These are phyloP conservation scores for Menura novaehollandiae DNA, from an alignment of 2,113 vertebrate species.

Conservation along the genomic window DNA sequence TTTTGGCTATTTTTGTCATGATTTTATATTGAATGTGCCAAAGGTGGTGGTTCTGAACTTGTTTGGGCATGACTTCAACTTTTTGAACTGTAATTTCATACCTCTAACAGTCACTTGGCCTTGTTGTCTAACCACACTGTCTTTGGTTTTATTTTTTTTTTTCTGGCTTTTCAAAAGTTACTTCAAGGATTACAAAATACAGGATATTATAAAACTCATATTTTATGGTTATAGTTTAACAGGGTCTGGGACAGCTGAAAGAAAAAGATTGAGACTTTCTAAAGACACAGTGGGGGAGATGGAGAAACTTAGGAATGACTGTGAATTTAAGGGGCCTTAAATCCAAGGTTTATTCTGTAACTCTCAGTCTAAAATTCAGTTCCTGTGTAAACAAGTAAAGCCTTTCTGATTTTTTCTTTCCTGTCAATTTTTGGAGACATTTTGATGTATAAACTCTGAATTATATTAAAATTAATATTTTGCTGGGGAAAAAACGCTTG, in stretches of 20 bases:
- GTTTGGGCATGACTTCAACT: constrained; percentile 4
- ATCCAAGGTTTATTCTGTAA: background rate
- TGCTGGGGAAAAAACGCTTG: background rate
- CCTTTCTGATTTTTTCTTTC: background rate
- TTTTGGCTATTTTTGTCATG: background rate
- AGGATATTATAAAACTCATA: background rate
- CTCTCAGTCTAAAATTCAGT: background rate
- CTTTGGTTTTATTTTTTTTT: background rate
- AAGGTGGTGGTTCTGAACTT: background rate
- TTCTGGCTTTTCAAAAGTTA: background rate
- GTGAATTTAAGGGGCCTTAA: background rate
- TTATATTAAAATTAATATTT: background rate
- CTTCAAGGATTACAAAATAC: constrained; percentile 12
- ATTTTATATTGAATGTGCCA: background rate
- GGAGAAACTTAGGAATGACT: background rate
- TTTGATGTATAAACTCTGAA: background rate
- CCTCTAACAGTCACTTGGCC: background rate
- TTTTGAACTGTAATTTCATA: background rate
- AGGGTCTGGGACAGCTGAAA: background rate
- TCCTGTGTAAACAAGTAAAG: background rate
- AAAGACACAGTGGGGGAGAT: background rate
- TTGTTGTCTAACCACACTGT: background rate
- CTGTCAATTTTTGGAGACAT: background rate
- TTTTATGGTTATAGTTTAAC: background rate
- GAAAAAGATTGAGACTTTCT: background rate